A percentile compares a stretch with the other conserved stretches of the same genome.
Evolutionary conservation across 2,113 vertebrate genomes (phyloP).

Genomic region (Diadophis punctatus): DNA sequence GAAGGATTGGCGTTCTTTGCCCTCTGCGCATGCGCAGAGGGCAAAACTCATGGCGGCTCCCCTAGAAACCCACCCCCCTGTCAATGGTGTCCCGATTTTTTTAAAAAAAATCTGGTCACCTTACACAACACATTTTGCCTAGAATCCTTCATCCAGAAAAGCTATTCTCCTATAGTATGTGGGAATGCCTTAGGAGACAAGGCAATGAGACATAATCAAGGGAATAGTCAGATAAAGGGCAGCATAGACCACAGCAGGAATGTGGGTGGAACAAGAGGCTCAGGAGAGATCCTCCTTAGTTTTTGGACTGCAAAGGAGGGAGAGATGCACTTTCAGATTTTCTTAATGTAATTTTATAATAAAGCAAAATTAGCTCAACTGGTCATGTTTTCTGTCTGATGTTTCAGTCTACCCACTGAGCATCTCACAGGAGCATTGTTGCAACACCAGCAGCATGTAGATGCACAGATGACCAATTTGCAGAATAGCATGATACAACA

Average conservation of each 20-base stretch:
- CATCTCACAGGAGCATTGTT: neutral
- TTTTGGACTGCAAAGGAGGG: neutral
- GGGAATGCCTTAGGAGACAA: neutral
- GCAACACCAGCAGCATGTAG: neutral
- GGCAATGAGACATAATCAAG: neutral
- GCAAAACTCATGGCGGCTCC: too few relatives aligned
- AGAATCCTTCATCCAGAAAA: neutral
- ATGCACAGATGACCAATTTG: neutral
- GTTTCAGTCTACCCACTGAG: neutral
- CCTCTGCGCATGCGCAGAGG: too few relatives aligned
- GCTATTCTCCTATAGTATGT: neutral
- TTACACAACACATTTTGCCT: neutral
- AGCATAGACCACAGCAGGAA: neutral
- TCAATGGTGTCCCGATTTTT: too few relatives aligned
- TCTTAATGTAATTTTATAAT: neutral
- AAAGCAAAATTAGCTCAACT: neutral
- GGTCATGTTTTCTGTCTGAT: neutral
- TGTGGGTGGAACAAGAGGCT: neutral
- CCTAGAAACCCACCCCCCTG: too few relatives aligned
- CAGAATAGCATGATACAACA: neutral
- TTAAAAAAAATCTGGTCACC: too few relatives aligned
- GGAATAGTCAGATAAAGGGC: neutral
- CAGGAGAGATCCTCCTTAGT: neutral
- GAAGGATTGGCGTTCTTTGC: too few relatives aligned
- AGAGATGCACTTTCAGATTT: neutral